Base-by-base conservation (phyloP, 2,888 invertebrate genomes). In the Drosophila crucigera region DNA sequence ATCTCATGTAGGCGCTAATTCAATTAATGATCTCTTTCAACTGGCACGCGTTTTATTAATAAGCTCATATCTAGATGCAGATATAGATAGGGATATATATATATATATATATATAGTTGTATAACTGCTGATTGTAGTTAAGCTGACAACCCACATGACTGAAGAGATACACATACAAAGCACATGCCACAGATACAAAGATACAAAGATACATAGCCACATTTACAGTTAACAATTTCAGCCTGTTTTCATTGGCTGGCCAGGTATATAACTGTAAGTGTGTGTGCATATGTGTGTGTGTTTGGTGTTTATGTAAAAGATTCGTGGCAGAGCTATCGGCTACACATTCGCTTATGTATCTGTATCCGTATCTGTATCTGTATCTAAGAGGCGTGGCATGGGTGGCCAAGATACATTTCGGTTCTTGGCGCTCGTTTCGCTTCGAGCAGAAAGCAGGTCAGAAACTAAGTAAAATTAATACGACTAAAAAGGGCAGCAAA, bases 1-100 rank as follows among this genome's bases (percentile, higher is more conserved):
- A 69, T 60, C 68, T 61, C 56, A 56, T 63, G 50, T 68, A 76
- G 89, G 88, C 83, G 81, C 82, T 90, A 87, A 87, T 87, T 90
- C 61, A 83, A 90, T 87, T 90, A 87, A 89, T 80, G 68, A 80
- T 70, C 76, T 61, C 28, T 39, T 68, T 33, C 56, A 35, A 41
- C 28, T 64, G 79, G 77, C 82, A 82, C 82, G 82, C 78, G 76
- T 71, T 75, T 69, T 52, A 64, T 56, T 64, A 49, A 78, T 58
- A 68, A 49, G 61, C 64, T 55, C 62, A 58, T 59, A 67, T 65
- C 25, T 39, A 53, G 53, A 33, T 6, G 22, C 3, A 31, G 19
- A n/a, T 33, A 16, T 19, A 28, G 33, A 53, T 53, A 53, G 16
- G 7, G 19, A 19, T n/a, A 19, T 10, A n/a, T 10, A 9, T 22